These are phyloP conservation scores for Halictus ligatus DNA, from an alignment of 2,888 invertebrate species.

Conservation along the genomic window DNA sequence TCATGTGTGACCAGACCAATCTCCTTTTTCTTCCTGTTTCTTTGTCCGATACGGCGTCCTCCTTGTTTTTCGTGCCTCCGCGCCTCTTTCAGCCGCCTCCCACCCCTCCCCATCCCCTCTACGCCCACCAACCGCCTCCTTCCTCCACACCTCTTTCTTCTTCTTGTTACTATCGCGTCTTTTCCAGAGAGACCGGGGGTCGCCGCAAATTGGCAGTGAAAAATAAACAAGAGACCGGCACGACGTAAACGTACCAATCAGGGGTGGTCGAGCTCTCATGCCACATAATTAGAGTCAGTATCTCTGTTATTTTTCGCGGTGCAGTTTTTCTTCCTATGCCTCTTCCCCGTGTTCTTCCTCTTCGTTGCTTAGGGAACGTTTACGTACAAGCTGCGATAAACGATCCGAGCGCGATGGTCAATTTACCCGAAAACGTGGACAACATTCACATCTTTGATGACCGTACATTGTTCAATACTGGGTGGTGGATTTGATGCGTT, in stretches of 20 bases:
- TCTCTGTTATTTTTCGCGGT: slow-evolving; percentile 5
- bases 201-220: slow-evolving; percentile 66
- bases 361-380: background rate
- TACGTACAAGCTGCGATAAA: background rate
- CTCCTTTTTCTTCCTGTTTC: slow-evolving; percentile 47
- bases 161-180: slow-evolving; percentile 31
- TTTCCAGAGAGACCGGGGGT: slow-evolving; percentile 23
- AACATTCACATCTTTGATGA: background rate
- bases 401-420: background rate
- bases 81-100: slow-evolving; percentile 1
- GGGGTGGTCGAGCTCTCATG: slow-evolving; percentile 55
- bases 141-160: slow-evolving; percentile 18
- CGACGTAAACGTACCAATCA: slow-evolving; percentile 58
- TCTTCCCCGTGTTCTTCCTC: background rate
- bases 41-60: slow-evolving; percentile 21
- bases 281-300: slow-evolving; percentile 58
- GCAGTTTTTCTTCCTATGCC: background rate
- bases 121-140: background rate
- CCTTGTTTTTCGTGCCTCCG: slow-evolving; percentile 20
- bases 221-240: slow-evolving; percentile 48
- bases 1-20: slow-evolving; percentile 75
- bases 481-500: background rate
- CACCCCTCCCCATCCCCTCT: background rate
- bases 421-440: background rate
- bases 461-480: background rate